These are phyloP conservation scores for Diorhabda sublineata DNA, from an alignment of 1,140 invertebrate genomes.

Conservation along the genomic window DNA sequence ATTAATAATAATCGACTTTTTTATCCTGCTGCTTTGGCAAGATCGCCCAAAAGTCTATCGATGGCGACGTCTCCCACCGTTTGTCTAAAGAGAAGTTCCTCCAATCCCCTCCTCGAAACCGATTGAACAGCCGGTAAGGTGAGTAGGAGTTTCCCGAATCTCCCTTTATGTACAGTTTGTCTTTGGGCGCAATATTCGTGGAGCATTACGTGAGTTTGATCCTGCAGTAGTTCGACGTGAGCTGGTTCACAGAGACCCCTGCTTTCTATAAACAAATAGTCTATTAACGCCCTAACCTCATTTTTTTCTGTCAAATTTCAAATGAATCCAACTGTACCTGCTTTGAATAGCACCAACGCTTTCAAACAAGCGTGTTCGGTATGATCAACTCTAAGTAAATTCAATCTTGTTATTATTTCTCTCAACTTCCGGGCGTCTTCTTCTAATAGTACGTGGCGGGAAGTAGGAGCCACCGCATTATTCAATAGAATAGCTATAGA, in stretches of 20 bases:
- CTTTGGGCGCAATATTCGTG: constrained; percentile 58
- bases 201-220: constrained; percentile 72
- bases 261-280: constrained; percentile 53
- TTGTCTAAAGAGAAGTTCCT: constrained; percentile 66
- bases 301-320: too few relatives aligned
- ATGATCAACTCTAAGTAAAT: constrained; percentile 65
- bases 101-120: constrained; percentile 53
- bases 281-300: neutral
- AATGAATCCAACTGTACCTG: constrained; percentile 53
- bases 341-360: constrained; percentile 74
- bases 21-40: constrained; percentile 46
- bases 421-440: constrained; percentile 50
- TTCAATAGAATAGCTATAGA: constrained; percentile 42
- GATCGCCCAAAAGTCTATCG: constrained; percentile 62
- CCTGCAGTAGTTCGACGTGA: constrained; percentile 68
- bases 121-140: constrained; percentile 60
- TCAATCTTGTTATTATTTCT: constrained; percentile 60
- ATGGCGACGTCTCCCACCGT: constrained; percentile 67
- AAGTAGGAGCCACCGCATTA: constrained; percentile 43
- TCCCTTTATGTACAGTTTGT: constrained; percentile 50
- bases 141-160: constrained; percentile 66
- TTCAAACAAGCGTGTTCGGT: constrained; percentile 83
- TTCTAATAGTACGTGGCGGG: constrained; percentile 44
- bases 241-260: constrained; percentile 58
- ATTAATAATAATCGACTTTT: neutral